A percentile compares a stretch with the other conserved stretches of the same genome.
These are phyloP conservation scores for Gouania willdenowi DNA, from an alignment of 2,797 vertebrate species.

Conservation along the genomic window DNA sequence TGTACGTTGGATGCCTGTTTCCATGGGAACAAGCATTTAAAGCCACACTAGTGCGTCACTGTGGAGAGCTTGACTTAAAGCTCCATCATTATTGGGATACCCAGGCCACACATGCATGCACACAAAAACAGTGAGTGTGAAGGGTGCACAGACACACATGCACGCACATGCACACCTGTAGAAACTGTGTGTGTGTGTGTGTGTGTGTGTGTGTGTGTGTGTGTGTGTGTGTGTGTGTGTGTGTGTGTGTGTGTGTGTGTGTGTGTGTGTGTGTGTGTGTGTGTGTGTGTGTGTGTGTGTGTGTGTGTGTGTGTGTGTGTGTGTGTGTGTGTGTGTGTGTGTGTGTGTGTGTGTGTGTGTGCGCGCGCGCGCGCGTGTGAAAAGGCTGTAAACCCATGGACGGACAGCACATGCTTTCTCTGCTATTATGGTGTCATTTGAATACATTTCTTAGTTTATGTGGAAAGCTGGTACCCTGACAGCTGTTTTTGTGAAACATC, in stretches of 20 bases:
- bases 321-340: too few species aligned
- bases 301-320: too few species aligned
- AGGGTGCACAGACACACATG: constrained; percentile 4
- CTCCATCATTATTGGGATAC: constrained; percentile 52
- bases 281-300: too few species aligned
- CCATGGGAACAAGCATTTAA: constrained; percentile 78
- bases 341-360: too few species aligned
- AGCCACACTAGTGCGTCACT: constrained; percentile 66
- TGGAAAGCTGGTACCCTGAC: constrained; percentile 36
- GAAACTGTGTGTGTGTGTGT: too few species aligned
- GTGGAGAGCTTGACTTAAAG: constrained; percentile 44
- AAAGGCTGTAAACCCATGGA: too few species aligned
- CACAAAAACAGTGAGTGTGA: constrained; percentile 6
- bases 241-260: too few species aligned
- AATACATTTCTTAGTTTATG: constrained; percentile 14
- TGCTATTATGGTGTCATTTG: constrained; percentile 10
- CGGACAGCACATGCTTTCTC: too few species aligned
- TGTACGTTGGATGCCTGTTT: constrained; percentile 70
- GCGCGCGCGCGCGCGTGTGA: too few species aligned
- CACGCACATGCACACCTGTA: neutral
- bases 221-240: too few species aligned
- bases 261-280: too few species aligned
- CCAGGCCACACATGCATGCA: constrained; percentile 12
- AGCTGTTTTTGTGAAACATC: constrained; percentile 16
- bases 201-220: too few species aligned